phyloP scores from a whole-genome alignment of 2,113 vertebrate genomes.

The Platysteira castanea region DNA sequence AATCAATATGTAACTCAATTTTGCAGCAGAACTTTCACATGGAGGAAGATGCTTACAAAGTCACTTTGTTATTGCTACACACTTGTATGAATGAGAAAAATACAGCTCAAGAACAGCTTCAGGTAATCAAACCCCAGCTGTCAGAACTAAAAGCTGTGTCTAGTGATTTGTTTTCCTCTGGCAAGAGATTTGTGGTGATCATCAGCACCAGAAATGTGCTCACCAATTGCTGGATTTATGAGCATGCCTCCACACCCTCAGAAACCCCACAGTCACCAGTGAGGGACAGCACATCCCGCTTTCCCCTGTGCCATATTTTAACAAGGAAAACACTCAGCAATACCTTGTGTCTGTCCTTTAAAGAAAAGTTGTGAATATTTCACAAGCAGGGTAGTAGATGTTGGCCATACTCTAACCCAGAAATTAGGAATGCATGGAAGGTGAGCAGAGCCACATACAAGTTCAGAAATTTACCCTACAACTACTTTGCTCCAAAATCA shows the following conservation, averaged over 20 bases:
- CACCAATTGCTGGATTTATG: background rate
- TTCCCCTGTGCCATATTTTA: background rate
- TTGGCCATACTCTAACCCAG: background rate
- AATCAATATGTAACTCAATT: background rate
- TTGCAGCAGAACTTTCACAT: background rate
- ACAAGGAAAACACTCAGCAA: background rate
- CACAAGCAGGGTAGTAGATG: background rate
- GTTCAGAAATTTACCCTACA: background rate
- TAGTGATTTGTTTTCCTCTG: background rate
- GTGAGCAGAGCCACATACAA: background rate
- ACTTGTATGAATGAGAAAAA: background rate
- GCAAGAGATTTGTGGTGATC: background rate
- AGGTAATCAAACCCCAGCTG: background rate
- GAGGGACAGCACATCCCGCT: background rate
- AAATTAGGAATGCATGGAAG: background rate
- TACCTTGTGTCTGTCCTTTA: background rate
- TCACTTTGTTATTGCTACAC: background rate
- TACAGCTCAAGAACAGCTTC: background rate
- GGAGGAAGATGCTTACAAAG: background rate
- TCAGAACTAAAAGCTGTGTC: background rate
- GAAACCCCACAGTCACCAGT: background rate
- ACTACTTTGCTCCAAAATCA: background rate
- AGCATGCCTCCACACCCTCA: accelerated
- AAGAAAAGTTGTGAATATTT: background rate
- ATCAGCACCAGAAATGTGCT: background rate